Base-by-base conservation (phyloP, 2,888 invertebrate species). In the Willowsia nigromaculata region DNA sequence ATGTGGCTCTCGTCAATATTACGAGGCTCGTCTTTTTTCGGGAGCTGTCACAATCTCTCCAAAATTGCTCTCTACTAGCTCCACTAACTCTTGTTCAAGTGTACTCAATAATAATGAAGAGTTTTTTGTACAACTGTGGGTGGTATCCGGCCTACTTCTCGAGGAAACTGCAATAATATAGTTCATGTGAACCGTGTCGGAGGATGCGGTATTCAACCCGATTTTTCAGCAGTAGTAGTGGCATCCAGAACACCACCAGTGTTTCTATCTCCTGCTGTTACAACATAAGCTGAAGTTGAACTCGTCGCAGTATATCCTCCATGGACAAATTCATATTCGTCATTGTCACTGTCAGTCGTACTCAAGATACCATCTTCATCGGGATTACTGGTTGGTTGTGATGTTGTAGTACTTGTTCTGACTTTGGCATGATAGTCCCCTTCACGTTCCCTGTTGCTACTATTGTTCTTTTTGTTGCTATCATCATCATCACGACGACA, bases 271-370 rank as follows among this genome's bases (percentile, higher is more conserved):
- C 33, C 27, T 85, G 27, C 40, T 89, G n/a, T 53, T 53, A 18
- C 11, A 47, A 43, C 22, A 47, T 59, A 59, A 65, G 76, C 25
- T n/a, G 27, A 56, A 50, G 13, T 25, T 62, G 65, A 15, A 43
- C 27, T 50, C 25, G 27, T 25, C 27, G 71, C 65, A 25, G 84
- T 53, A 84, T 81, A 86, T 81, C 86, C 83, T 80, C 85, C 56
- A 74, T 40, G 47, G 81, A 80, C 85, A 86, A 88, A 90, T 89
- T 90, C 88, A 88, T 90, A 90, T 89, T 86, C 91, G 74, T 91
- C 88, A 89, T 90, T 89, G 89, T 91, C 91, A 68, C 85, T 88
- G 90, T 89, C 89, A 82, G 91, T 85, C 68, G 25, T 80, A 81
- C 88, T 88, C 83, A 65, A 82, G 82, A 88, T 43, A 81, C 40